Base-by-base conservation (phyloP, 2,888 invertebrate species). In the Trichogramma dendrolimi region DNA sequence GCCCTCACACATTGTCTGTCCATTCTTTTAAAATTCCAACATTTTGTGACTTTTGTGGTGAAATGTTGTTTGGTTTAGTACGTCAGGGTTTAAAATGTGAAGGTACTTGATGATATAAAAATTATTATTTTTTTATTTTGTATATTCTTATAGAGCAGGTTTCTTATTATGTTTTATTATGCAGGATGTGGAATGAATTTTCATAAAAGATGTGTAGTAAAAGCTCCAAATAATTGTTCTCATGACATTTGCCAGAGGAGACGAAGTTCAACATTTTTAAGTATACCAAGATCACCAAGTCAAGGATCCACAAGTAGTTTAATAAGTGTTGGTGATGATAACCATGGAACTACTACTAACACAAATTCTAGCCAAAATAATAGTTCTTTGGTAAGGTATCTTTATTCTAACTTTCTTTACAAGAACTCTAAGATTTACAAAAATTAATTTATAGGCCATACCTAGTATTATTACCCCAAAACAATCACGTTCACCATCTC, bases 31-130 rank as follows among this genome's bases (percentile, higher is more conserved):
- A 96, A 84, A 91, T 94, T 70, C 99, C 99, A 66, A 97, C 99
- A 67, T 99, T 99, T 85, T 99, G 98, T 83, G 98, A 99, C 85
- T 97, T 96, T 83, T 99, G 99, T 82, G 98, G 98, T 46, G 98
- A 98, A 82, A 96, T 99, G 95, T 86, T 99, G 43, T 98, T 98
- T 82, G 99, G 99, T 4, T 85, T 99, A 68, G 96, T 98, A 67
- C 87, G 96, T 61, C 99, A 99, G 83, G 99, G 99, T 67, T 88
- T 99, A 71, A 98, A 99, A 82, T 99, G 99, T 82, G 96, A 98
- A 85, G 97, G 96, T 96, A 80, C 72, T 73, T 58, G 58, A 27
- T 8, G 41, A 8, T 10, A 48, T 51, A 48, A 39, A 8, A 52
- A 44, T 41, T n/a, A 6, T 41, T 43, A n/a, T 48, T 40, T 55